Evolutionary conservation across 2,888 invertebrate species (phyloP).

Genomic region (Ferrisia virgata): DNA sequence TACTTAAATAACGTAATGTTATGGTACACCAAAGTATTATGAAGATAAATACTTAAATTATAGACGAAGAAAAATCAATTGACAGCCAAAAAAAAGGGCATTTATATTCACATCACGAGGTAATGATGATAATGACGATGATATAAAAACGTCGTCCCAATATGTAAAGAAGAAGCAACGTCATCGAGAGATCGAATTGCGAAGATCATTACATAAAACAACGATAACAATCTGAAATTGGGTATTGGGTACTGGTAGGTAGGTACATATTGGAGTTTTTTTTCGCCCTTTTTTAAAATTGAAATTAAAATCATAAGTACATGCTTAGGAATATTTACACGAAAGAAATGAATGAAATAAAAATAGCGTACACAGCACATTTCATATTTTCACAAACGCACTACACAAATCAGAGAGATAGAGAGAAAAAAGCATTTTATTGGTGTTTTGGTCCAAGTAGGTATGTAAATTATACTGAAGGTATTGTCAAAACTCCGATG

Average conservation of each 20-base stretch:
- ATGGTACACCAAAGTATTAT: neutral
- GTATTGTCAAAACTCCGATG: neutral
- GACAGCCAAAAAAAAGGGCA: neutral
- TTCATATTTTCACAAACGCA: neutral
- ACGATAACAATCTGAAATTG: neutral
- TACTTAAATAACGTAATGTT: neutral
- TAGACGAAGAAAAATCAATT: constrained; percentile 9
- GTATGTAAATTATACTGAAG: neutral
- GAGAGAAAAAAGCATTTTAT: neutral
- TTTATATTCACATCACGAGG: too few relatives aligned
- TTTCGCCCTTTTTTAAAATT: neutral
- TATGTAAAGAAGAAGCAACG: neutral
- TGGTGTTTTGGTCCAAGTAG: neutral
- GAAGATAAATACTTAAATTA: neutral
- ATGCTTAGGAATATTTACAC: neutral
- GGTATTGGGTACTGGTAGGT: neutral
- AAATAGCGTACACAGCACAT: neutral
- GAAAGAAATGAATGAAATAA: neutral
- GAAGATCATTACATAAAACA: neutral
- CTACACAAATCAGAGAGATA: too few relatives aligned
- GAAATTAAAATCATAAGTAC: neutral
- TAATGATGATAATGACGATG: neutral
- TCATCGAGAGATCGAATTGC: neutral
- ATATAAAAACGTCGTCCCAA: neutral
- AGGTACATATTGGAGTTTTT: too few relatives aligned